A percentile compares a stretch with the other conserved stretches of the same genome.
phyloP scores from a whole-genome alignment of 1,140 invertebrate genomes.

The Macrosteles quadrilineatus region DNA sequence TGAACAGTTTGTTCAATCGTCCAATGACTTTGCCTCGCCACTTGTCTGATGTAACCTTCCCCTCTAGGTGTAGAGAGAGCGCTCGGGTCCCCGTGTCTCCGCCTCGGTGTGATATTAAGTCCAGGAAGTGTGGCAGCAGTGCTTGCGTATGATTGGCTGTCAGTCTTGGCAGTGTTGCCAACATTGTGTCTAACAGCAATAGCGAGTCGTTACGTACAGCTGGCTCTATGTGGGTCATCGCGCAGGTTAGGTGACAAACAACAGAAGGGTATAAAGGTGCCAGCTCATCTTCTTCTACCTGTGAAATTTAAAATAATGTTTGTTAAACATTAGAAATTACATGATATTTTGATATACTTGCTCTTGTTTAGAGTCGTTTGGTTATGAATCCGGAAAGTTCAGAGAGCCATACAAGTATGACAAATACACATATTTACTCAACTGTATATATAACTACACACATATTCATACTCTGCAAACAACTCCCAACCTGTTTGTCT shows the following conservation, averaged over 20 bases:
- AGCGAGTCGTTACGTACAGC: conserved; percentile 80
- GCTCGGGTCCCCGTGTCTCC: conserved; percentile 20
- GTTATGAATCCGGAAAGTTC: too few relatives aligned
- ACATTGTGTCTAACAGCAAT: conserved; percentile 69
- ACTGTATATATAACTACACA: too few relatives aligned
- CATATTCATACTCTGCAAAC: too few relatives aligned
- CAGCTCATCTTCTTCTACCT: conserved; percentile 52
- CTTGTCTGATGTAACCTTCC: conserved; percentile 31
- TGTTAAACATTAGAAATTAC: conserved; percentile 10
- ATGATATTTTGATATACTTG: conserved; percentile 9
- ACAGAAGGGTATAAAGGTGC: conserved; percentile 72
- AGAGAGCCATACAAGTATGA: too few relatives aligned
- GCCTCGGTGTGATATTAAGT: conserved; percentile 60
- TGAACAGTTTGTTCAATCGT: conserved; percentile 29
- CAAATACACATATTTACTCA: too few relatives aligned
- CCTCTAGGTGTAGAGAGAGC: conserved; percentile 37
- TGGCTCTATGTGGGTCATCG: conserved; percentile 82
- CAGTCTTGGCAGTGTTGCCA: conserved; percentile 60
- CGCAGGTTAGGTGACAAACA: conserved; percentile 75
- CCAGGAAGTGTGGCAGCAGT: conserved; percentile 74
- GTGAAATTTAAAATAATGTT: conserved; percentile 27
- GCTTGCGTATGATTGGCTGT: conserved; percentile 64
- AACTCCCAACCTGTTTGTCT: too few relatives aligned
- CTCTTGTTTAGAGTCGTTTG: neutral
- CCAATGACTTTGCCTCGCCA: conserved; percentile 36